Percentiles rank a stretch among this genome's conserved stretches.
Conservation (phyloP, 2,888 invertebrate genomes). For the Strigamia maritima region DNA sequence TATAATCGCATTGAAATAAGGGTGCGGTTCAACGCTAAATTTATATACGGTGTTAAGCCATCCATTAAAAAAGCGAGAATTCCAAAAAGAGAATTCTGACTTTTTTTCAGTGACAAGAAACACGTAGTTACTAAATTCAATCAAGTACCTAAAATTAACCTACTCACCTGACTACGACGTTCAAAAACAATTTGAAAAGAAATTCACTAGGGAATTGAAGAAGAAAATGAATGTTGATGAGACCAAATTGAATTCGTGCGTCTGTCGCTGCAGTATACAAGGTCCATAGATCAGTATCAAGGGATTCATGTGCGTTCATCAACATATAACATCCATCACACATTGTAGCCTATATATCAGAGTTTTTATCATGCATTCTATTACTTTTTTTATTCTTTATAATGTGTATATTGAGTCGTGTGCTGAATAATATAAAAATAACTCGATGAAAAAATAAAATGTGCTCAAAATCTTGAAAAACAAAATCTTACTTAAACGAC, state of each 20-base stretch:
- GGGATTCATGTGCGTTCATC: neutral
- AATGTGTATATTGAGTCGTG: neutral
- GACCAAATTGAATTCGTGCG: neutral
- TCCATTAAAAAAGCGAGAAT: neutral
- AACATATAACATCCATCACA: neutral
- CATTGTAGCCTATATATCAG: neutral
- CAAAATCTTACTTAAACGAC: neutral
- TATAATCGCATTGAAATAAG: neutral
- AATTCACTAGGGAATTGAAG: neutral
- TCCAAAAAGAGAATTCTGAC: neutral
- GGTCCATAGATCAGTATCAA: neutral
- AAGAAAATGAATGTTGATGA: constrained; percentile 25
- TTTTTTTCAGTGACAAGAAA: neutral
- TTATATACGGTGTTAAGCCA: neutral
- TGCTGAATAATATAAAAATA: neutral
- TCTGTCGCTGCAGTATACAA: neutral
- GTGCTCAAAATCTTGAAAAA: neutral
- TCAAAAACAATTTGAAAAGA: constrained; percentile 25
- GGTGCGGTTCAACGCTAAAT: neutral
- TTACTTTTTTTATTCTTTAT: neutral
- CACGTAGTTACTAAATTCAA: constrained; percentile 1
- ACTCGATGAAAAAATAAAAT: no score
- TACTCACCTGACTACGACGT: neutral
- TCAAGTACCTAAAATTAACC: constrained; percentile 9
- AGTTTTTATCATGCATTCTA: neutral